Base-by-base conservation (phyloP, 64 coral and sea anemone genomes). In the Porites lutea region DNA sequence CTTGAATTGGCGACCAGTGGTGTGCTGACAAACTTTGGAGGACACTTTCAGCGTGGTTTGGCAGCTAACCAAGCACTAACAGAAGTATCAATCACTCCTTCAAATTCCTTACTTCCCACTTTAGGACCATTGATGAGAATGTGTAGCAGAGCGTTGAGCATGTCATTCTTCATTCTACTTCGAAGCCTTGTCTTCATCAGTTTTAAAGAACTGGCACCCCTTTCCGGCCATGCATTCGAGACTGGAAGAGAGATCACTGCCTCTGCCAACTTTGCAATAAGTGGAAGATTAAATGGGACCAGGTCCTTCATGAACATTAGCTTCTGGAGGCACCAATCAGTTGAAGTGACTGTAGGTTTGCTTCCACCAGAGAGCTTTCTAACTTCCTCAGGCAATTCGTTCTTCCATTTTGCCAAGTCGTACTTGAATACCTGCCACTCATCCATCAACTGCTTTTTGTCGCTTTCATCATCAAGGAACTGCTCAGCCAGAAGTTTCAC, bases 351-450 rank as follows among this genome's bases (percentile, higher is more conserved):
- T 15, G 75, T 89, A 12, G 21, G 58, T 3, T 58, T 22, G 11
- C 46, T 71, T 21, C 48, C 27, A 71, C 87, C 72, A 73, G 89
- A 12, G 7, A 52, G 77, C 77, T 82, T 90, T 73, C 51, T 82
- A 45, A 89, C 87, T 89, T 89, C 87, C 59, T 61, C 12, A 60
- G 87, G 87, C 18, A 89, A 5, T 14, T 89, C 87, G 2, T 47
- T 77, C 16, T 89, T 78, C 73, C 72, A 89, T 65, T 48, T 89
- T 44, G 44, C 71, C 18, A 89, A 44, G 20, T 45, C 46, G 18
- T 89, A 89, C 66, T 90, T 79, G 77, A 90, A 82, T 45, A 45
- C 78, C 5, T 69, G 46, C 77, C 89, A 90, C 14, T 90, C 89
- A 59, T 82, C 78, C 64, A 21, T 52, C 49, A 90, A 46, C 60